Evolutionary conservation across 2,113 vertebrate genomes (phyloP), one percentile per base, ranked within the genome.

Genomic region (Corythaeola cristata): DNA sequence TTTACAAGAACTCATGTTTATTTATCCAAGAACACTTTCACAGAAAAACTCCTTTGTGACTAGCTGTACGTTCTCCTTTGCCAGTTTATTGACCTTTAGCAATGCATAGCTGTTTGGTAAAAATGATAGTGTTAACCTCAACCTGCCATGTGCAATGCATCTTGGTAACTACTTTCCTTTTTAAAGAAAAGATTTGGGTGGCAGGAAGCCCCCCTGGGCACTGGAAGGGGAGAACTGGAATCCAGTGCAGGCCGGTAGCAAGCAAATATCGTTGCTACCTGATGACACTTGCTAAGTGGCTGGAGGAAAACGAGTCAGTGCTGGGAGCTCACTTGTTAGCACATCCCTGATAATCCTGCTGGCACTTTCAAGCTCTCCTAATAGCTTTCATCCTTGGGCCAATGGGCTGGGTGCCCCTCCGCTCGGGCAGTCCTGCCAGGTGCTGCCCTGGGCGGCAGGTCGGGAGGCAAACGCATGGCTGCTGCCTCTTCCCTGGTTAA

Each of bases 1-100:
- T 97, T 97, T 97, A 93, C 72, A 97, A 97, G 95, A 89, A 47
- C 59, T 92, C 22, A 3, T 95, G 90, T 89, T 97, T 96, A 86
- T 96, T 97, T 96, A 92, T 94, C 74, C 47, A 85, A 93, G 95
- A 97, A 93, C 85, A 78, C 71, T 83, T 96, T 73, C 73, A 80
- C 86, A 95, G 96, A 96, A 96, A 96, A 94, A 90, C 69, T 94
- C 84, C 90, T 97, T 96, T 91, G 86, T 94, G 85, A 63, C 72
- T 71, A 44, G 58, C 37, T 73, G 60, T 82, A 95, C 58, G 27
- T 60, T 93, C 91, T 88, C 52, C 64, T 83, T 86, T 91, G 88
- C 91, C 95, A 93, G 76, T 60, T 69, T 58, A 89, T 85, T 77
- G 91, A 96, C 89, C 90, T 96, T 95, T 84, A 93, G 94, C 85